Base-by-base conservation (phyloP, 2,113 vertebrate genomes). In the Lycaon pictus region DNA sequence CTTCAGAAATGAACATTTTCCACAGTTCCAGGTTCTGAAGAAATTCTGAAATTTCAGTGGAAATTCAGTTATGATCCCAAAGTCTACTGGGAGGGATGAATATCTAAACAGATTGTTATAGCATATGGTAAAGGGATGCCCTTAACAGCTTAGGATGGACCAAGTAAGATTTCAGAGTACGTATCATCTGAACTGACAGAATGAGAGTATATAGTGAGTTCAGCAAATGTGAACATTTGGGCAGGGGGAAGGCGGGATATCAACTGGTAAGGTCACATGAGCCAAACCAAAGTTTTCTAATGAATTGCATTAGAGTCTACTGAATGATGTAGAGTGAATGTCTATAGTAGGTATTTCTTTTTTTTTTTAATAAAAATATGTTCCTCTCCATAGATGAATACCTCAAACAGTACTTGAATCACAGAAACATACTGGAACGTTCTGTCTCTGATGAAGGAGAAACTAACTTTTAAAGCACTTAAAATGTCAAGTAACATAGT, bases 401-500 rank as follows among this genome's bases (percentile, higher is more conserved):
- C 29, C 87, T 95, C 16, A 76, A 69, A 55, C 11, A 93, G 25
- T 55, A 93, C 35, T 27, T 51, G 63, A 81, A 32, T 90, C 92
- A 62, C 12, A 74, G 29, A 92, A 72, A 92, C 69, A 60, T 53
- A 37, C 76, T 35, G 51, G 69, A 88, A 92, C 35, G 48, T 65
- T 95, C 58, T 96, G 71, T 94, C 51, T 96, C 35, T 32, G 48
- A 27, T 79, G 82, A 93, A 90, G 74, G 56, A 89, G 92, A 92
- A 84, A 88, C 63, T 84, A 56, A 76, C 63, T 96, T 96, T 91
- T 65, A 94, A 96, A 60, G 13, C 1, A 16, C 62, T 92, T 88
- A 92, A 80, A 65, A 84, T 80, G 79, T 94, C 88, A 85, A 80
- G 62, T 77, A 65, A 43, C 56, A 43, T 85, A 94, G 77, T 60